phyloP scores from a whole-genome alignment of 2,888 invertebrate species.

The Vesta saturnalis region DNA sequence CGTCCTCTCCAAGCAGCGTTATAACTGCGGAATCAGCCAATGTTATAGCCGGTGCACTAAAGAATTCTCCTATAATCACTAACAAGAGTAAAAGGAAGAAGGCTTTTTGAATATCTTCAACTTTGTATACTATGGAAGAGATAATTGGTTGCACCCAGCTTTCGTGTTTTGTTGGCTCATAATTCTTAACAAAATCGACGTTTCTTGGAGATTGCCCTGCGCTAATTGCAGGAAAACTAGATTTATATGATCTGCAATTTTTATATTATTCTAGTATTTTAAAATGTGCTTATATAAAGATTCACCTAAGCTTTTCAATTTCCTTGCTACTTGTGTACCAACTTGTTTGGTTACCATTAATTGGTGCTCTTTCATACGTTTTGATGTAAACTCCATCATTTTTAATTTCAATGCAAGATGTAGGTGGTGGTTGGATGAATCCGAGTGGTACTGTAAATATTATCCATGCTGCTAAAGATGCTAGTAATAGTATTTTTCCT shows the following conservation, averaged over 20 bases:
- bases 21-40: constrained; percentile 93
- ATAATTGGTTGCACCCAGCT: constrained; percentile 91
- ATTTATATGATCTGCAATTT: constrained; percentile 58
- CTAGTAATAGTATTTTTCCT: constrained; percentile 87
- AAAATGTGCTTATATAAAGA: constrained; percentile 6
- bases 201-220: constrained; percentile 78
- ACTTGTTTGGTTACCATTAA: constrained; percentile 58
- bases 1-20: constrained; percentile 73
- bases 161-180: constrained; percentile 73
- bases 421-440: constrained; percentile 93
- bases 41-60: constrained; percentile 95
- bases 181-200: constrained; percentile 80
- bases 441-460: constrained; percentile 96
- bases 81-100: constrained; percentile 93
- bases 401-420: constrained; percentile 79
- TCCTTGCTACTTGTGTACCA: constrained; percentile 23
- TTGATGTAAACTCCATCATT: constrained; percentile 74
- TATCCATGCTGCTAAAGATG: constrained; percentile 94
- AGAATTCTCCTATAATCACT: constrained; percentile 97
- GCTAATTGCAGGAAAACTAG: constrained; percentile 58
- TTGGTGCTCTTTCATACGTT: constrained; percentile 64
- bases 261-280: no score
- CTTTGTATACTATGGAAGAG: constrained; percentile 92
- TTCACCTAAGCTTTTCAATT: constrained; percentile 20
- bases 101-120: constrained; percentile 91